Percentiles rank a stretch among this genome's conserved stretches.
These are phyloP conservation scores for Xylota sylvarum DNA, from an alignment of 2,888 invertebrate genomes.

Conservation along the genomic window DNA sequence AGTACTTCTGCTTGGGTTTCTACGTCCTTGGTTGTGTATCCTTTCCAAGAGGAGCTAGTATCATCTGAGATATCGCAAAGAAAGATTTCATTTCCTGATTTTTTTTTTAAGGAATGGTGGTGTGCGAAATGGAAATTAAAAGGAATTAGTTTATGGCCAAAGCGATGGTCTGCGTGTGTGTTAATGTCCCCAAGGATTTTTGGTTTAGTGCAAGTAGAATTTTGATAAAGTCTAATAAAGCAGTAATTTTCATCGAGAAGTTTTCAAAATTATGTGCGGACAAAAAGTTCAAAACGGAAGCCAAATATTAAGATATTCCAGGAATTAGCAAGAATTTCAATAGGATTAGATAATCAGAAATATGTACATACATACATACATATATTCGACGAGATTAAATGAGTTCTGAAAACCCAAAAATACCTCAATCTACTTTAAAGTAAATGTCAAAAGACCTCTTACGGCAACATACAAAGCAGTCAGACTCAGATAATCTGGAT, in stretches of 20 bases:
- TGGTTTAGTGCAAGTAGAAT: slow-evolving; percentile 6
- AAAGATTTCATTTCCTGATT: slow-evolving; percentile 50
- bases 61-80: slow-evolving; percentile 31
- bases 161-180: slow-evolving; percentile 13
- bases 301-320: neutral
- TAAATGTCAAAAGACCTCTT: no score
- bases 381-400: no score
- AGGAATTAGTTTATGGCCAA: slow-evolving; percentile 58
- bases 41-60: slow-evolving; percentile 27
- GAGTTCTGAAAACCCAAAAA: no score
- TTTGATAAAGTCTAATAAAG: neutral
- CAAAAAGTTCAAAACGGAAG: neutral
- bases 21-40: slow-evolving; percentile 1
- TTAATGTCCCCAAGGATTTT: neutral
- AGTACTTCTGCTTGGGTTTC: slow-evolving; percentile 12
- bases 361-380: no score
- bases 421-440: no score
- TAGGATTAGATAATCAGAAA: no score
- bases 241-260: slow-evolving; percentile 4
- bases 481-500: no score
- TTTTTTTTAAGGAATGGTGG: neutral
- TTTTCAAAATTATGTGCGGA: neutral
- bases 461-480: no score
- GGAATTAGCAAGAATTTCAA: no score
- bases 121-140: slow-evolving; percentile 57